Percentiles rank a stretch among this genome's conserved stretches.
phyloP scores from a whole-genome alignment of 2,888 invertebrate species.

The Agriopis marginaria region DNA sequence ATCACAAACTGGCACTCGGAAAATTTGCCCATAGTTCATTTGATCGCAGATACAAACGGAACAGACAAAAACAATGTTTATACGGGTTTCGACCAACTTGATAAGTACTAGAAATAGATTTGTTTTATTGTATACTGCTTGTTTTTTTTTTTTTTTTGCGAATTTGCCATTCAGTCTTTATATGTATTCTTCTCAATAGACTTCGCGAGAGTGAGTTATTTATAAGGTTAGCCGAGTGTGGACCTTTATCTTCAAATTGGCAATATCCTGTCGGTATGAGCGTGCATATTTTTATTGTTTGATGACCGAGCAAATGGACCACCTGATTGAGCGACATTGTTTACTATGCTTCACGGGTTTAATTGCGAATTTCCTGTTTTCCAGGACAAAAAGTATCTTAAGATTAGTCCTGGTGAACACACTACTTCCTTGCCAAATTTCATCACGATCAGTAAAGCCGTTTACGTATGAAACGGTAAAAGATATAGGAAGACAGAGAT shows the following conservation, averaged over 20 bases:
- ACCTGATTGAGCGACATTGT: conserved; percentile 7
- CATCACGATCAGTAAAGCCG: no score
- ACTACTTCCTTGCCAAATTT: neutral
- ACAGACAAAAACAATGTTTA: neutral
- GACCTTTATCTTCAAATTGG: conserved; percentile 36
- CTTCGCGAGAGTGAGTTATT: conserved; percentile 26
- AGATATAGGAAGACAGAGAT: neutral
- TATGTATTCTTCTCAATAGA: conserved; percentile 9
- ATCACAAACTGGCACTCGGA: neutral
- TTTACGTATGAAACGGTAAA: no score
- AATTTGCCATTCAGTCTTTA: neutral
- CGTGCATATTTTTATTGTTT: conserved; percentile 34
- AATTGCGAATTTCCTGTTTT: neutral
- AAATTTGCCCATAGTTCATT: neutral
- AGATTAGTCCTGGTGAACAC: neutral
- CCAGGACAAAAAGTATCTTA: neutral
- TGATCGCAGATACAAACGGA: neutral
- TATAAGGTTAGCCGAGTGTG: conserved; percentile 26
- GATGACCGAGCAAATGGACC: conserved; percentile 18
- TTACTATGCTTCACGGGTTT: neutral
- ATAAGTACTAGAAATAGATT: neutral
- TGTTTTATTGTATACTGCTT: no score
- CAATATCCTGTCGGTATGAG: conserved; percentile 31
- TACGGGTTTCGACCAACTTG: no score
- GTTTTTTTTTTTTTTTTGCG: neutral